Percentiles rank a stretch among this genome's conserved stretches.
phyloP scores from a whole-genome alignment of 2,113 vertebrate genomes.

The Lates calcarifer region DNA sequence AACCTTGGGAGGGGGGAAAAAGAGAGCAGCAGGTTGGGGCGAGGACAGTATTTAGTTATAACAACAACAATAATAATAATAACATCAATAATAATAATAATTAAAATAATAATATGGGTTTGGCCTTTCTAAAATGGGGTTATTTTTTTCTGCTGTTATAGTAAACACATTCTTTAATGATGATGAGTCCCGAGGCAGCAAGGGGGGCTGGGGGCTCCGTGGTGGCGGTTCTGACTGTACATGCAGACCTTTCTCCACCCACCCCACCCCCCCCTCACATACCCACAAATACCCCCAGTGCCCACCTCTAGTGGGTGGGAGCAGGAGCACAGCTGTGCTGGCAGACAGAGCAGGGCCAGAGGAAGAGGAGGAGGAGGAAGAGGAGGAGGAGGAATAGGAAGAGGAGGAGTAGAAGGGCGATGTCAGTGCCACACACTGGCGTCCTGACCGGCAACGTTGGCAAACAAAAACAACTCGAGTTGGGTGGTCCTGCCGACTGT shows the following conservation, averaged over 20 bases:
- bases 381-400: constrained; percentile 58
- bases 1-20: constrained; percentile 67
- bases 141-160: constrained; percentile 77
- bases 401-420: constrained; percentile 36
- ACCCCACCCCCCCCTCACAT: constrained; percentile 57
- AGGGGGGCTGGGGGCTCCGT: constrained; percentile 70
- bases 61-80: constrained; percentile 67
- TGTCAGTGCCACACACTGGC: constrained; percentile 85
- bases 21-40: constrained; percentile 46
- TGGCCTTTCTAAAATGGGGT: constrained; percentile 86
- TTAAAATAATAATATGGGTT: constrained; percentile 82
- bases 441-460: constrained; percentile 93
- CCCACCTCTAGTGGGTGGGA: constrained; percentile 78
- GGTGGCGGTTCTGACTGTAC: constrained; percentile 74
- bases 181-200: constrained; percentile 76
- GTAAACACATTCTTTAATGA: constrained; percentile 80
- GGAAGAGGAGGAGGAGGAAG: constrained; percentile 46
- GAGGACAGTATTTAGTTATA: constrained; percentile 66
- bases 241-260: constrained; percentile 84
- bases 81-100: constrained; percentile 81
- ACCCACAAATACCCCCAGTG: constrained; percentile 22
- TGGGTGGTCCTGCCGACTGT: constrained; percentile 81
- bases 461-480: constrained; percentile 85
- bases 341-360: constrained; percentile 71
- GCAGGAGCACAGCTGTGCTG: constrained; percentile 85